Evolutionary conservation across 2,113 vertebrate genomes (phyloP).

Genomic region (Nesoenas mayeri): DNA sequence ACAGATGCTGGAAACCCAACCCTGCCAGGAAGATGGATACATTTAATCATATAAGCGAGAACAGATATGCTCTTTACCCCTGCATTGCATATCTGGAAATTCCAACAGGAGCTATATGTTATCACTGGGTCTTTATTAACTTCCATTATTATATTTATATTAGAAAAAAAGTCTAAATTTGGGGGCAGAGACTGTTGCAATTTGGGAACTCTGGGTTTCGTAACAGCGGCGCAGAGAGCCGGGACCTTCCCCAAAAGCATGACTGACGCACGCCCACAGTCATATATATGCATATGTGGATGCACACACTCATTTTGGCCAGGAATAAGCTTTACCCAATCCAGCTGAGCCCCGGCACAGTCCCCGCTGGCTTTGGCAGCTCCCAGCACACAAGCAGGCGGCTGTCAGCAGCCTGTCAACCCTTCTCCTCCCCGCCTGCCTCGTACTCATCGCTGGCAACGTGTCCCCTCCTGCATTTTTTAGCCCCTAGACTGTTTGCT

Average conservation of each 20-base stretch:
- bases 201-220: not conserved
- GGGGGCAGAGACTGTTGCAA: too few relatives aligned
- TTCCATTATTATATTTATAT: not conserved
- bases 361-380: not conserved
- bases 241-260: not conserved
- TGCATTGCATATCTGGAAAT: not conserved
- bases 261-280: rapidly evolving
- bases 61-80: rapidly evolving
- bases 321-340: not conserved
- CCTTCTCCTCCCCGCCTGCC: not conserved
- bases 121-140: not conserved
- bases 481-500: not conserved
- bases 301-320: rapidly evolving
- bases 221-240: not conserved
- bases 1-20: not conserved
- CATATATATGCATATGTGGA: not conserved
- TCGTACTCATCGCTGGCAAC: rapidly evolving
- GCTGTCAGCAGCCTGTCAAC: not conserved
- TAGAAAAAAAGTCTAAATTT: not conserved
- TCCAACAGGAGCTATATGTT: not conserved
- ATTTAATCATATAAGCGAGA: not conserved
- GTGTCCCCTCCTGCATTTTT: not conserved
- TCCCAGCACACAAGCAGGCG: rapidly evolving
- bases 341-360: not conserved
- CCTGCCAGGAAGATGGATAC: not conserved